Conservation (phyloP, 2,113 vertebrate species). For the Panthera leo region DNA sequence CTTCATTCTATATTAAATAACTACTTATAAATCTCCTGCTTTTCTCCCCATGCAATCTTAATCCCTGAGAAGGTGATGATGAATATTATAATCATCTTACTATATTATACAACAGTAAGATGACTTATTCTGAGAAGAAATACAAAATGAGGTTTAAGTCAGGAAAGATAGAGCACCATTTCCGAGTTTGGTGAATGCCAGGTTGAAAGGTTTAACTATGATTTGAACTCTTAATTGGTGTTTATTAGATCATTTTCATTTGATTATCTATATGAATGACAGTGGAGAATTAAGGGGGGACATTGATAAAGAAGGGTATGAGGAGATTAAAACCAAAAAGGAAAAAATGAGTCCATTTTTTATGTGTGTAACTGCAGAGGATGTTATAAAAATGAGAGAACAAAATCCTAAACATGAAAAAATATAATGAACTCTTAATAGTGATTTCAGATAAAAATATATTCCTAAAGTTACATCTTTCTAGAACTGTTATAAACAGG, state of each 20-base stretch:
- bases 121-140: background rate
- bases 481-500: slow-evolving; percentile 51
- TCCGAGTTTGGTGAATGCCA: background rate
- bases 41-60: background rate
- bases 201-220: background rate
- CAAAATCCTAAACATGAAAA: slow-evolving; percentile 16
- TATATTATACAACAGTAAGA: background rate
- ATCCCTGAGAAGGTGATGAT: background rate
- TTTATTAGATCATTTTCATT: background rate
- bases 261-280: background rate
- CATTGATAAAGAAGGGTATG: background rate
- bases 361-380: background rate
- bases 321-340: background rate
- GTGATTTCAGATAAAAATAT: slow-evolving; percentile 64
- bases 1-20: slow-evolving; percentile 11
- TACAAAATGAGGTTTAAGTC: background rate
- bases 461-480: slow-evolving; percentile 58
- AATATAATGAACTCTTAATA: slow-evolving; percentile 45
- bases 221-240: background rate
- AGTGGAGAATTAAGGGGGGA: background rate
- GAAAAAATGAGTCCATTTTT: background rate
- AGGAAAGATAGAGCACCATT: background rate
- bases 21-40: background rate
- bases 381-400: slow-evolving; percentile 16
- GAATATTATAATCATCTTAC: background rate